phyloP scores from a whole-genome alignment of 2,797 vertebrate genomes.

The Epinephelus malabaricus region DNA sequence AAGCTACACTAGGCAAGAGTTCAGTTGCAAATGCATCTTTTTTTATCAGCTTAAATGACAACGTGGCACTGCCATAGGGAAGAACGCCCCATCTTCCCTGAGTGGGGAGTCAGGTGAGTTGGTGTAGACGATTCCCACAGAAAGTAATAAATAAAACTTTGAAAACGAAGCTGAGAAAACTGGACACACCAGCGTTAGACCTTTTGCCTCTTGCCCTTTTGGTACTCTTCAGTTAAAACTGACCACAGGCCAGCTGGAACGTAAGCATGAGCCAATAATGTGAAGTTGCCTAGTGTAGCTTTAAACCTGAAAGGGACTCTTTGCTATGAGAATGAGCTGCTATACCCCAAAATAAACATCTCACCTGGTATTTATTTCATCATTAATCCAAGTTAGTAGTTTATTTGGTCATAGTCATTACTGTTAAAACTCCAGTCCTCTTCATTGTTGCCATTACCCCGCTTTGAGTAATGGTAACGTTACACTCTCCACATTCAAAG shows the following conservation, averaged over 20 bases:
- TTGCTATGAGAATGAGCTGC: slow-evolving; percentile 61
- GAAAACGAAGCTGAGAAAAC: slow-evolving; percentile 19
- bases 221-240: slow-evolving; percentile 17
- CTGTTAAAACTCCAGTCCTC: slow-evolving; percentile 6
- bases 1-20: slow-evolving; percentile 71
- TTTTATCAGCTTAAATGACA: slow-evolving; percentile 19
- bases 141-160: slow-evolving; percentile 19
- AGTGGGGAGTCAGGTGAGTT: slow-evolving; percentile 9
- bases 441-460: slow-evolving; percentile 36
- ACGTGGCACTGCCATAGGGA: slow-evolving; percentile 41
- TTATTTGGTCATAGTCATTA: slow-evolving; percentile 10
- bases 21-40: slow-evolving; percentile 4
- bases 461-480: slow-evolving; percentile 48
- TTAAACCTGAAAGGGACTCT: slow-evolving; percentile 39
- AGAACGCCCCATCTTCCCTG: slow-evolving; percentile 8
- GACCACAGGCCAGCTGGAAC: slow-evolving; percentile 9
- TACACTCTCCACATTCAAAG: slow-evolving; percentile 53
- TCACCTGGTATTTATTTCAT: slow-evolving; percentile 28
- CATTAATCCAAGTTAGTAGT: slow-evolving; percentile 10
- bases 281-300: slow-evolving; percentile 67
- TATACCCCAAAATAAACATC: slow-evolving; percentile 40
- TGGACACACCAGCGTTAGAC: slow-evolving; percentile 49
- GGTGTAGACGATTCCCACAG: neutral
- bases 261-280: slow-evolving; percentile 22
- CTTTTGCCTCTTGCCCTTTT: slow-evolving; percentile 7